Base-by-base conservation (phyloP, 1,140 invertebrate genomes). In the Drosophila pruinosa region DNA sequence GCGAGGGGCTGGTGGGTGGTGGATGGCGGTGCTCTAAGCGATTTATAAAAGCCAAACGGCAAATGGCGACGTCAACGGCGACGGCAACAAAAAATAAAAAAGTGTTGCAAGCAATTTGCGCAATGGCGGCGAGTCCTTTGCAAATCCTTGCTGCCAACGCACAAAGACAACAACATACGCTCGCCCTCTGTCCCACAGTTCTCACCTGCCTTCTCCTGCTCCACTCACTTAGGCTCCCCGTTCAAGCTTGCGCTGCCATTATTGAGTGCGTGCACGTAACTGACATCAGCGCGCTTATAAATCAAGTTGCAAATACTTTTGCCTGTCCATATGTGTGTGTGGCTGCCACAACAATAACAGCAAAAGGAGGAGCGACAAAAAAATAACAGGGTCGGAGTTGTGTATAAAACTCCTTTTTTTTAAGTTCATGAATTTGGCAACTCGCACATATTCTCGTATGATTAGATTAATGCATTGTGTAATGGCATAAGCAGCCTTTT, bases 61-160 rank as follows among this genome's bases (percentile, higher is more conserved):
- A 62, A 63, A 63, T 38, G 69, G 61, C 47, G 69, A 57, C 34
- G 41, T 26, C 48, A 53, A 59, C 34, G 21, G 45, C 53, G 63
- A 67, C 41, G n/a, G n/a, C n/a, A n/a, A n/a, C n/a, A n/a, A n/a
- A n/a, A n/a, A n/a, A n/a, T n/a, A 70, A 68, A 77, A 86, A 85
- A 85, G 81, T 85, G 82, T 85, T 85, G 81, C 81, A 86, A 85
- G 81, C 81, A 86, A 85, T 85, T 85, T 85, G 72, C 72, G 80
- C 81, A 86, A 76, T 86, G 70, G 56, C 58, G 59, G 65, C 28
- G 65, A 71, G 64, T 72, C 19, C 43, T 69, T 61, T 56, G 47
- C 47, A 79, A 80, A 80, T 73, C 59, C 63, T 45, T 65, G 61
- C 58, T 76, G 63, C 48, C 59, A 50, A 39, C 39, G 48, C 54